Evolutionary conservation across 2,888 invertebrate species (phyloP), one percentile per base, ranked within the genome.

Genomic region (Corbicula japonica): DNA sequence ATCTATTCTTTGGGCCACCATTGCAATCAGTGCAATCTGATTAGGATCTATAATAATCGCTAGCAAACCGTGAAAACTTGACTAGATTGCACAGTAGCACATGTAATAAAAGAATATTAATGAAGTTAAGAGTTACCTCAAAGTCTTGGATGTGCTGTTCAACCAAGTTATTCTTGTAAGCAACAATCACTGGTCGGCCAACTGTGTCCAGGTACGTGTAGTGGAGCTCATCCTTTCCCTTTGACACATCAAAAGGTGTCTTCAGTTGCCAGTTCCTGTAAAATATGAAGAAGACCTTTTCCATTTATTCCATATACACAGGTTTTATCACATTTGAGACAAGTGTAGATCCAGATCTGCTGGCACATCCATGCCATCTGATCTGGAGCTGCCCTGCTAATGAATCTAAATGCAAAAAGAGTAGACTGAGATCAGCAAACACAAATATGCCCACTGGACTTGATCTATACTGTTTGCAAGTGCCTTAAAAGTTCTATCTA

Each of bases 121-220:
- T 50, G 21, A 12, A 38, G 23, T 21, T 52, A 23, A 21, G 12
- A 72, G 78, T 83, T 87, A 95, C 94, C 94, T 97, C 96, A 93
- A 99, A 97, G 93, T 98, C 97, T 94, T 98, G 97, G 91, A 99
- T 99, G 92, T 99, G 99, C 92, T 97, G 97, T 92, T 99, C 98
- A 0, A 98, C 98, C 79, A 99, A 94, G 94, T 99, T 98, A 26
- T 94, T 95, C 86, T 95, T 95, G 93, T 97, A 97, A 1, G 95
- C 95, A 70, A 98, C 95, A 69, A 99, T 95, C 0, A 99, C 98
- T 0, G 98, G 97, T 69, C 99, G 96, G 0, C 99, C 99, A 86
- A 96, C 96, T 0, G 97, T 97, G 93, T 99, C 99, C 90, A 99
- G 95, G 93, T 99, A 99, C 3, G 99, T 99, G 92, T 95, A 97